Evolutionary conservation across 2,888 invertebrate genomes (phyloP).

Genomic region (Hydropsyche betteni): DNA sequence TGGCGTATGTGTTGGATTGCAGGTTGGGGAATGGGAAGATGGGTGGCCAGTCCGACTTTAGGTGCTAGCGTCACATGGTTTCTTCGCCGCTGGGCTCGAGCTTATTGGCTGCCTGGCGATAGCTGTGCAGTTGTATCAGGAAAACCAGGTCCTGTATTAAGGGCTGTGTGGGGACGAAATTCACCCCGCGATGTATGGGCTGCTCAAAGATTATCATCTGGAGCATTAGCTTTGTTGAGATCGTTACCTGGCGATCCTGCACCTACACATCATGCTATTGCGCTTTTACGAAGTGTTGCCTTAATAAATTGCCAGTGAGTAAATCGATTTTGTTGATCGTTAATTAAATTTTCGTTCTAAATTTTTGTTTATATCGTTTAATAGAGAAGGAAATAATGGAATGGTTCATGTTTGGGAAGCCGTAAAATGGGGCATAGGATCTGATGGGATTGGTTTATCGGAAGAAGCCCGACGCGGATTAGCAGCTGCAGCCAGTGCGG

Average conservation of each 20-base stretch:
- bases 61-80: constrained; percentile 49
- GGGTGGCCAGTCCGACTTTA: constrained; percentile 48
- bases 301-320: constrained; percentile 42
- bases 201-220: constrained; percentile 38
- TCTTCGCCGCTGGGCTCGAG: constrained; percentile 47
- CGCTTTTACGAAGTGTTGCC: constrained; percentile 45
- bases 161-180: constrained; percentile 23
- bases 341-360: not conserved
- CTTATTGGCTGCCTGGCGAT: constrained; percentile 29
- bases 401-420: constrained; percentile 46
- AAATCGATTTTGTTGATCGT: not conserved
- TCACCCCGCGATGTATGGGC: constrained; percentile 31
- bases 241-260: constrained; percentile 48
- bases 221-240: constrained; percentile 43
- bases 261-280: constrained; percentile 43
- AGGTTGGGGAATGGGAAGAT: constrained; percentile 47
- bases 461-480: constrained; percentile 43
- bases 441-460: constrained; percentile 41
- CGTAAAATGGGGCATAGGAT: constrained; percentile 47
- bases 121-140: constrained; percentile 31
- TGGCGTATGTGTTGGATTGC: constrained; percentile 47
- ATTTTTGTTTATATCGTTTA: not conserved
- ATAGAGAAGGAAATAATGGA: constrained; percentile 41
- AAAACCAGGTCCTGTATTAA: constrained; percentile 30
- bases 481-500: constrained; percentile 45